phyloP scores from a whole-genome alignment of 1,140 invertebrate species.

The Brachionus paranguensis region DNA sequence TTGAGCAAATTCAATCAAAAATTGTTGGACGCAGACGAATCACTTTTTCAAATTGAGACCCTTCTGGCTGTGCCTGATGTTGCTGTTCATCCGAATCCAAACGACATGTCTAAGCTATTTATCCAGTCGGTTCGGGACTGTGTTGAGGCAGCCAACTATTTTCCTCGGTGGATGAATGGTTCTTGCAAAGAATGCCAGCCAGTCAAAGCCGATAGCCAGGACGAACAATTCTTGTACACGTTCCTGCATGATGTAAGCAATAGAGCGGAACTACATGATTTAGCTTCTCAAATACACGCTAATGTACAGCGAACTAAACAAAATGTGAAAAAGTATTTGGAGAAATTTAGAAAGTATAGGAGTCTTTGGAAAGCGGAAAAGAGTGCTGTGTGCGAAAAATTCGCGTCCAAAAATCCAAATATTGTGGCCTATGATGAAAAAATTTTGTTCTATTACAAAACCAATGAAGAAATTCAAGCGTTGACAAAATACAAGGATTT shows the following conservation, averaged over 20 bases:
- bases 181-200: constrained; percentile 68
- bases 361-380: constrained; percentile 77
- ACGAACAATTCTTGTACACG: constrained; percentile 62
- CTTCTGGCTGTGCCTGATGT: constrained; percentile 68
- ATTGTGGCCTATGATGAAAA: constrained; percentile 73
- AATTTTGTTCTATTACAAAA: constrained; percentile 71
- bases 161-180: constrained; percentile 76
- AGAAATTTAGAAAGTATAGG: constrained; percentile 69
- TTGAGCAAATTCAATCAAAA: constrained; percentile 65
- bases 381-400: constrained; percentile 61
- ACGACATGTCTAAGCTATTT: constrained; percentile 70
- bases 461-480: constrained; percentile 64
- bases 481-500: constrained; percentile 49
- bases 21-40: constrained; percentile 58
- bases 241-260: constrained; percentile 72
- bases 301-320: constrained; percentile 62
- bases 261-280: constrained; percentile 64
- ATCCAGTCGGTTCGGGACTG: constrained; percentile 55
- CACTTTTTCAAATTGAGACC: constrained; percentile 72
- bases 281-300: constrained; percentile 64
- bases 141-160: constrained; percentile 62
- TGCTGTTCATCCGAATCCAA: constrained; percentile 64
- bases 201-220: constrained; percentile 55
- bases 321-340: constrained; percentile 63
- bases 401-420: constrained; percentile 65